A percentile compares a stretch with the other conserved stretches of the same genome.
phyloP scores from a whole-genome alignment of 2,888 invertebrate species.

The Clistopyga incitator region DNA sequence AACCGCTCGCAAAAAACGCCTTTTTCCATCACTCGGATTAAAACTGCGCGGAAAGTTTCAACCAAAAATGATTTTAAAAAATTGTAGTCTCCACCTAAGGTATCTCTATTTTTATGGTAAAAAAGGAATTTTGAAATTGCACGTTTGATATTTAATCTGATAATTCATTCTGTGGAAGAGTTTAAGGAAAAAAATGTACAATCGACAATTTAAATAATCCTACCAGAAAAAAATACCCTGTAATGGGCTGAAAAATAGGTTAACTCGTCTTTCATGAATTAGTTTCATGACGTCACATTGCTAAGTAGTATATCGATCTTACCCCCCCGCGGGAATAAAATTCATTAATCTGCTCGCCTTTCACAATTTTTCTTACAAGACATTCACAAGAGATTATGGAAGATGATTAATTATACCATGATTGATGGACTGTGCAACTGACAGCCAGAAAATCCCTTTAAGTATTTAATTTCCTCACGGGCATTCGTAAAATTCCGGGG shows the following conservation, averaged over 20 bases:
- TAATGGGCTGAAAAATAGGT: neutral
- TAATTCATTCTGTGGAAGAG: neutral
- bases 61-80: too few species aligned
- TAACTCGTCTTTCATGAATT: neutral
- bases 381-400: neutral
- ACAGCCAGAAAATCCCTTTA: neutral
- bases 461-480: neutral
- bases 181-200: neutral
- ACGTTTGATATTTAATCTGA: neutral
- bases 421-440: neutral
- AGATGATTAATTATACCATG: neutral
- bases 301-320: neutral
- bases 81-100: too few species aligned
- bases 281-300: neutral
- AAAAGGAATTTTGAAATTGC: neutral
- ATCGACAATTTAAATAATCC: neutral
- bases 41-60: too few species aligned
- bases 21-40: neutral
- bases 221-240: neutral
- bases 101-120: neutral
- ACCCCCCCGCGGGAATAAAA: neutral
- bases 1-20: neutral
- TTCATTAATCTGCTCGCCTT: neutral
- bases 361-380: neutral
- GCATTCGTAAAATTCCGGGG: neutral